Evolutionary conservation across 2,797 vertebrate genomes (phyloP).

Genomic region (Streptopelia turtur): DNA sequence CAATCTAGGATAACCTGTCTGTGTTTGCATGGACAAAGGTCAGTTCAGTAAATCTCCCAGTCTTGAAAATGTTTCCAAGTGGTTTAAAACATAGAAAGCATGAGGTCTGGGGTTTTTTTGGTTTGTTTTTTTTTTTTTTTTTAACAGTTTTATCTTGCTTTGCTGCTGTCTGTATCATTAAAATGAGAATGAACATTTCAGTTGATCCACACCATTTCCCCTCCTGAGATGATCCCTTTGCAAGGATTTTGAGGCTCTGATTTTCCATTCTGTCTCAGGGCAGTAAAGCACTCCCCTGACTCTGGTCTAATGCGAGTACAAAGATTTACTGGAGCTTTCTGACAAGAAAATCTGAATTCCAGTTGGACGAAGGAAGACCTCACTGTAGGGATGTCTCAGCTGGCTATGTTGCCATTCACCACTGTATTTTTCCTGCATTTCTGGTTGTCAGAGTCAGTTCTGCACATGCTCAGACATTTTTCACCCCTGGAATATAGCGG

Average conservation of each 20-base stretch:
- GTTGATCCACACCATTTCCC: conserved; percentile 1
- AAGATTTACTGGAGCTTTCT: conserved; percentile 24
- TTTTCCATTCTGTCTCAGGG: conserved; percentile 37
- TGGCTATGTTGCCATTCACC: not conserved
- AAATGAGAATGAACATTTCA: not conserved
- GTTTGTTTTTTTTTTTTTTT: not conserved
- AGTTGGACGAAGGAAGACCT: not conserved
- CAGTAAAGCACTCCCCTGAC: not conserved
- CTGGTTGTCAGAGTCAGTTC: not conserved
- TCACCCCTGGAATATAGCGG: not conserved
- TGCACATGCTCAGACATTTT: not conserved
- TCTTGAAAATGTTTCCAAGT: not conserved
- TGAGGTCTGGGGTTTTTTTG: not conserved
- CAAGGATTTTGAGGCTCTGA: conserved; percentile 4
- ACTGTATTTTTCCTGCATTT: not conserved
- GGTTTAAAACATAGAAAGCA: conserved; percentile 1
- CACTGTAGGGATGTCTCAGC: not conserved
- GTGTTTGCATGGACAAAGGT: not conserved
- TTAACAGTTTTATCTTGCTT: not conserved
- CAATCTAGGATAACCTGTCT: not conserved
- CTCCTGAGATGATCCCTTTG: not conserved
- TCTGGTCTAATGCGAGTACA: not conserved
- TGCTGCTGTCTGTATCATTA: not conserved
- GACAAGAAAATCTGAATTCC: not conserved
- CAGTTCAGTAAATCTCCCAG: not conserved